These are phyloP conservation scores for Nebria ingens DNA, from an alignment of 1,140 invertebrate species.

Conservation along the genomic window DNA sequence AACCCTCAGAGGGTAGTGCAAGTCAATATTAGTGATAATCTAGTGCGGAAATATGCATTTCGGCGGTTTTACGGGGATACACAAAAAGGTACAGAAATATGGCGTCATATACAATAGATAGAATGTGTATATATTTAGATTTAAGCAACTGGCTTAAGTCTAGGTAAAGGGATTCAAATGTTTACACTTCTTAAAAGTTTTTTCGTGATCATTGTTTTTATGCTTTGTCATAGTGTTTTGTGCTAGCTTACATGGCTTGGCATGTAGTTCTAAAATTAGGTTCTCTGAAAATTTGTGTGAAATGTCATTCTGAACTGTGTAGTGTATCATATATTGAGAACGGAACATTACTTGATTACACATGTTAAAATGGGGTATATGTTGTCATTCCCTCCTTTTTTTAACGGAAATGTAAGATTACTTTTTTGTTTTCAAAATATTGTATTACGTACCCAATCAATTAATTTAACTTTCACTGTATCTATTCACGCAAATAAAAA, in stretches of 20 bases:
- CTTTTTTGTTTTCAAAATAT: too few species aligned
- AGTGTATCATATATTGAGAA: too few species aligned
- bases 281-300: too few species aligned
- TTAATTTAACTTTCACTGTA: too few species aligned
- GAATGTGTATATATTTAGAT: constrained; percentile 36
- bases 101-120: constrained; percentile 38
- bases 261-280: not conserved
- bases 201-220: not conserved
- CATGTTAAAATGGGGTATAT: too few species aligned
- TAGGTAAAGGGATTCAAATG: not conserved
- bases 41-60: constrained; percentile 26
- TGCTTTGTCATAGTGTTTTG: constrained; percentile 10
- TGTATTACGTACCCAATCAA: too few species aligned
- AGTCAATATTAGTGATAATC: constrained; percentile 15
- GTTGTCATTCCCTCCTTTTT: too few species aligned
- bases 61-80: constrained; percentile 27
- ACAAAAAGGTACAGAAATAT: constrained; percentile 41
- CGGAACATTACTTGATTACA: too few species aligned
- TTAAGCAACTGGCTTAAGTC: constrained; percentile 18
- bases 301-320: too few species aligned
- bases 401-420: too few species aligned
- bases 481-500: too few species aligned
- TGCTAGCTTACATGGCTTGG: not conserved
- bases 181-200: too few species aligned
- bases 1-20: constrained; percentile 27